These are phyloP conservation scores for Spea bombifrons DNA, from an alignment of 2,113 vertebrate species.

Conservation along the genomic window DNA sequence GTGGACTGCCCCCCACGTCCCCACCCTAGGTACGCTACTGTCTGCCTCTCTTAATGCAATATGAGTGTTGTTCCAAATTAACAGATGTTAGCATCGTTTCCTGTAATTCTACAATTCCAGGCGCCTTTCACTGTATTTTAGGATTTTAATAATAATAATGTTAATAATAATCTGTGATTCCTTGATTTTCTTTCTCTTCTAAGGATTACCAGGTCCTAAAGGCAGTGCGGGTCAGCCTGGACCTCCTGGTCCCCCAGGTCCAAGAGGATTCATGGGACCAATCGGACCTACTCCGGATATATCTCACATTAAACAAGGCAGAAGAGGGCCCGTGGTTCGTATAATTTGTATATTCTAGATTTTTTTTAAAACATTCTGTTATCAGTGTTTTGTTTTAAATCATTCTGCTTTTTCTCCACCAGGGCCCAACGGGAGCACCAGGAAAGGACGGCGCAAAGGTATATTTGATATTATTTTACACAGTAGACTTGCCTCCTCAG, in stretches of 20 bases:
- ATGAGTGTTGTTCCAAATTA: too few species aligned
- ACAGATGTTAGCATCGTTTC: too few species aligned
- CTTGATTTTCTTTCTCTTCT: conserved; percentile 48
- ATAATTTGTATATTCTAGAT: too few species aligned
- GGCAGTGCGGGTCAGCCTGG: conserved; percentile 80
- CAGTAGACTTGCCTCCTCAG: too few species aligned
- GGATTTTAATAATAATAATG: too few species aligned
- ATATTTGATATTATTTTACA: conserved; percentile 22
- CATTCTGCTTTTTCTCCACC: conserved; percentile 52
- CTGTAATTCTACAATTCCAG: too few species aligned
- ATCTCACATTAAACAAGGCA: conserved; percentile 88
- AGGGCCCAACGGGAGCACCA: conserved; percentile 86
- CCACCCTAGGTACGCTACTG: too few species aligned
- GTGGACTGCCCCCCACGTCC: too few species aligned
- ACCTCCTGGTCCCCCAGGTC: conserved; percentile 79
- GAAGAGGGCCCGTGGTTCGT: conserved; percentile 78
- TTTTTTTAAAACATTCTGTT: not conserved
- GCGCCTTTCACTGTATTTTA: too few species aligned
- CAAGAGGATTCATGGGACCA: conserved; percentile 91
- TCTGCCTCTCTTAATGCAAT: too few species aligned
- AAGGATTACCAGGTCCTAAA: conserved; percentile 82
- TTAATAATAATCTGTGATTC: not conserved
- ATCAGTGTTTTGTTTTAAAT: not conserved
- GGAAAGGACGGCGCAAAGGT: conserved; percentile 91
- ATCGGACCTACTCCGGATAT: conserved; percentile 91